Evolutionary conservation across 53 echinoderm and acorn worm genomes (phyloP).

Genomic region (Hippasteria phrygiana): DNA sequence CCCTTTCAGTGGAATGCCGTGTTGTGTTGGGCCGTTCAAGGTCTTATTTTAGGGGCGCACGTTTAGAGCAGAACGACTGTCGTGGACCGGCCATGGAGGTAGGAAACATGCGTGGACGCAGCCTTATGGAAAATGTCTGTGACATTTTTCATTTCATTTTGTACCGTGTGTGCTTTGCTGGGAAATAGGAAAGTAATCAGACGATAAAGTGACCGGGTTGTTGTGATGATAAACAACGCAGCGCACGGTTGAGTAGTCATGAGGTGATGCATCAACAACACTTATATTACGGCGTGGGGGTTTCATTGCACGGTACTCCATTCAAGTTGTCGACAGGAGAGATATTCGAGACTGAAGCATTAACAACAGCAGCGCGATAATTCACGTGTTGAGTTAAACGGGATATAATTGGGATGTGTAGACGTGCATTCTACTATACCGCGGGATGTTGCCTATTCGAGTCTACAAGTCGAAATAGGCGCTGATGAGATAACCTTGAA

Average conservation of each 20-base stretch:
- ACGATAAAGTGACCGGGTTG: conserved; percentile 14
- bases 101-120: too few species aligned
- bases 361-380: background rate
- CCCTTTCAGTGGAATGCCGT: conserved; percentile 26
- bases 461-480: too few species aligned
- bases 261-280: background rate
- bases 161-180: too few species aligned
- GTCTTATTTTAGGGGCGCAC: background rate
- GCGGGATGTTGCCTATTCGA: background rate
- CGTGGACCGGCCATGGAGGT: too few species aligned
- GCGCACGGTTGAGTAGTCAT: conserved; percentile 18
- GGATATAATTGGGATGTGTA: too few species aligned
- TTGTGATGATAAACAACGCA: conserved; percentile 14
- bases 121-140: too few species aligned
- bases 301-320: background rate
- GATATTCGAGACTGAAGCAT: background rate
- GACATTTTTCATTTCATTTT: too few species aligned
- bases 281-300: background rate
- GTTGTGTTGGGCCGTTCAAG: background rate
- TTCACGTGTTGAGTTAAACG: background rate
- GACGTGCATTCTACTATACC: background rate
- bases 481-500: too few species aligned
- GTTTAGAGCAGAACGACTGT: background rate
- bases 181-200: background rate
- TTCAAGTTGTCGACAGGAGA: background rate